A percentile compares a stretch with the other conserved stretches of the same genome.
phyloP scores from a whole-genome alignment of 2,888 invertebrate species.

The Mesorhabditis sp. region DNA sequence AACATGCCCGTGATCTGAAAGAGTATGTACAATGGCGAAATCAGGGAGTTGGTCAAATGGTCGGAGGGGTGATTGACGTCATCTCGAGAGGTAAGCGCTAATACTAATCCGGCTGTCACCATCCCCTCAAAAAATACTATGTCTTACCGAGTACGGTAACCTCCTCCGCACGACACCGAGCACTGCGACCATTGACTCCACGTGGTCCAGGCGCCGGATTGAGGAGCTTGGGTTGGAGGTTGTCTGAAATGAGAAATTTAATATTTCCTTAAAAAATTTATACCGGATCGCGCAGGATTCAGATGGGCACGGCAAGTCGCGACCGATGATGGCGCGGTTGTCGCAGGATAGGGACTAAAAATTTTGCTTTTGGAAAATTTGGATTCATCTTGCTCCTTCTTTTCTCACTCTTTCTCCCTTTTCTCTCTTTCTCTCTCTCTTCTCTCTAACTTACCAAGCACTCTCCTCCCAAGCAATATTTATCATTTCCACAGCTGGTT shows the following conservation, averaged over 20 bases:
- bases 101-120: no score
- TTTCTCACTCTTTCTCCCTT: no score
- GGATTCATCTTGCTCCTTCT: no score
- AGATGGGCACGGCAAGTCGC: conserved; percentile 47
- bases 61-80: conserved; percentile 14
- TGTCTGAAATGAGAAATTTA: conserved; percentile 1
- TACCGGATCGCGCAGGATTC: conserved; percentile 30
- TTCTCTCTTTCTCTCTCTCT: no score
- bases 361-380: neutral
- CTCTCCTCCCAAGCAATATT: conserved; percentile 56
- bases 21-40: neutral
- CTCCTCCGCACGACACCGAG: conserved; percentile 50
- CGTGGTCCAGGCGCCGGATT: conserved; percentile 37
- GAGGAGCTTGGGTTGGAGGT: conserved; percentile 11
- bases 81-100: no score
- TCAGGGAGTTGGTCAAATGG: neutral
- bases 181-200: conserved; percentile 52
- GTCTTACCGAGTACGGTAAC: conserved; percentile 34
- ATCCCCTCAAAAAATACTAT: neutral
- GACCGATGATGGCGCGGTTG: conserved; percentile 41
- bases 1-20: conserved; percentile 36
- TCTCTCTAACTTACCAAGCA: conserved; percentile 44
- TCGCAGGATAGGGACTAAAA: conserved; percentile 48
- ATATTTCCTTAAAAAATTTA: conserved; percentile 9
- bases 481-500: conserved; percentile 55